A percentile compares a stretch with the other conserved stretches of the same genome.
phyloP scores from a whole-genome alignment of 2,797 vertebrate species.

The Bradypodion pumilum region DNA sequence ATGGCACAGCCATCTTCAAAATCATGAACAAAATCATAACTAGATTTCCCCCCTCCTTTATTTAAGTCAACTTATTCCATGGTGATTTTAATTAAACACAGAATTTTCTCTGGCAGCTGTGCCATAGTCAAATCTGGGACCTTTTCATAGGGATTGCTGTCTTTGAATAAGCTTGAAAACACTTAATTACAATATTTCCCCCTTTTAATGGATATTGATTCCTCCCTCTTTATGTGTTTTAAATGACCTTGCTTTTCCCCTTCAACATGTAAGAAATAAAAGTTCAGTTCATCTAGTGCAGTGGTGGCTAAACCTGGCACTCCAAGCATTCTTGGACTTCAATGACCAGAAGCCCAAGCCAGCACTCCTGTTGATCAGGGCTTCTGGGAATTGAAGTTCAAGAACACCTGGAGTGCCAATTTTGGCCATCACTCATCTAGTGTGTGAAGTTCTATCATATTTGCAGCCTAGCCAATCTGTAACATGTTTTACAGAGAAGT shows the following conservation, averaged over 20 bases:
- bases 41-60: not conserved
- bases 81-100: not conserved
- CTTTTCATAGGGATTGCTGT: not conserved
- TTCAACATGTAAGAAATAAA: not conserved
- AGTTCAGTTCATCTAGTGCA: not conserved
- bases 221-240: not conserved
- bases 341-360: no score
- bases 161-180: not conserved
- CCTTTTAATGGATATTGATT: not conserved
- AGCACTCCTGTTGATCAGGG: not conserved
- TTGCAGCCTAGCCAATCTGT: not conserved
- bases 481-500: not conserved
- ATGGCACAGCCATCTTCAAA: not conserved
- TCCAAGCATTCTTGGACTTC: no score
- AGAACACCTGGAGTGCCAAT: not conserved
- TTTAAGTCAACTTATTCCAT: slow-evolving; percentile 4
- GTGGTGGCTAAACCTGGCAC: no score
- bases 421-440: no score
- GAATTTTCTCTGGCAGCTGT: not conserved
- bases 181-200: not conserved
- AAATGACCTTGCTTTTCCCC: not conserved
- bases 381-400: not conserved
- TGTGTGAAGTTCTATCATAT: not conserved
- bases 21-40: not conserved
- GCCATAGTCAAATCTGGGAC: not conserved